Percentiles rank a stretch among this genome's conserved stretches.
Conservation (phyloP, 2,113 vertebrate genomes). For the Seriola dumerili region DNA sequence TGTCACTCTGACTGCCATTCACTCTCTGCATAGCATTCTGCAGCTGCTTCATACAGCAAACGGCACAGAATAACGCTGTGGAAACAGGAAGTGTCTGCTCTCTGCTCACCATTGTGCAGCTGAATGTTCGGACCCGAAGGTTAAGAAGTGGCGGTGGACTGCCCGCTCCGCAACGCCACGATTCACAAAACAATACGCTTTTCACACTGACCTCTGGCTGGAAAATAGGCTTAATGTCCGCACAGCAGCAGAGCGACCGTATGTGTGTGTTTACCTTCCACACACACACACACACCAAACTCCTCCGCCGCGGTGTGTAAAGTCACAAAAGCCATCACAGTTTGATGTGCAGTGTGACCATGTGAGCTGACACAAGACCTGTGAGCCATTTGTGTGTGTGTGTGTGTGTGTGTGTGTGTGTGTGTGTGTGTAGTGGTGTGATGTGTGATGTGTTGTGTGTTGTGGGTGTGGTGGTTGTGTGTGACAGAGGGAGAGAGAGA, state of each 20-base stretch:
- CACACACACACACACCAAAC: slow-evolving; percentile 40
- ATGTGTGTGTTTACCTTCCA: slow-evolving; percentile 66
- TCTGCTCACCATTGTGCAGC: slow-evolving; percentile 65
- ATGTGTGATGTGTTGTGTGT: too few species aligned
- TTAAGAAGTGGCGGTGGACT: slow-evolving; percentile 69
- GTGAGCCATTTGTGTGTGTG: slow-evolving; percentile 45
- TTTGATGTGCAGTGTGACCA: slow-evolving; percentile 78
- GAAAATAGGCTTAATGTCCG: slow-evolving; percentile 81
- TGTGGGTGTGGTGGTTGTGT: too few species aligned
- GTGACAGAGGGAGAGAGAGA: slow-evolving; percentile 1
- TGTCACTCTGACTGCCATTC: slow-evolving; percentile 70
- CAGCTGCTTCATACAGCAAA: slow-evolving; percentile 68
- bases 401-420: slow-evolving; percentile 29
- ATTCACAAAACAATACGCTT: slow-evolving; percentile 74
- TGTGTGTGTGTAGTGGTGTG: slow-evolving; percentile 31
- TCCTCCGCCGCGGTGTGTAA: slow-evolving; percentile 38
- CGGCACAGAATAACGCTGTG: slow-evolving; percentile 37
- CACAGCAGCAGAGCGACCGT: slow-evolving; percentile 47
- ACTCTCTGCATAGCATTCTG: slow-evolving; percentile 49
- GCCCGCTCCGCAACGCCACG: slow-evolving; percentile 43
- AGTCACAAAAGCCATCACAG: slow-evolving; percentile 74
- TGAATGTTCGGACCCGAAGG: slow-evolving; percentile 67
- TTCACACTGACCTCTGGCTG: slow-evolving; percentile 75
- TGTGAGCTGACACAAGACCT: slow-evolving; percentile 72
- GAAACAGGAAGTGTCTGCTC: slow-evolving; percentile 60